Conservation (phyloP, 2,113 vertebrate genomes). For the Callorhinus ursinus region DNA sequence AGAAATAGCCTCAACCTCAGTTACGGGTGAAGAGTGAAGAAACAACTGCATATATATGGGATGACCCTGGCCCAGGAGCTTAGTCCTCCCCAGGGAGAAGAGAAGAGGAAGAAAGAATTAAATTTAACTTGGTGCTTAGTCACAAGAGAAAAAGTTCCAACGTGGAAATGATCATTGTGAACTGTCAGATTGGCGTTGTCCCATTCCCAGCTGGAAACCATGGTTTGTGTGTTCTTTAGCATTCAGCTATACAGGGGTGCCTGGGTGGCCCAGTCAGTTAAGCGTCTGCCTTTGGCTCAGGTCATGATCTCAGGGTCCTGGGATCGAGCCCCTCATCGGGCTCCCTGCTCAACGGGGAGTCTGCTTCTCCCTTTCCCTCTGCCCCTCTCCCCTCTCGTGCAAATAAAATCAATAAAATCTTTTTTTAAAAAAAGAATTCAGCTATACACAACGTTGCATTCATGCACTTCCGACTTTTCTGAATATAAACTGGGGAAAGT, state of each 20-base stretch:
- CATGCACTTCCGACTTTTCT: background rate
- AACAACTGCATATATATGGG: background rate
- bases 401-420: background rate
- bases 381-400: background rate
- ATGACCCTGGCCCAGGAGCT: background rate
- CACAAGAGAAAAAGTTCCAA: background rate
- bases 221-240: background rate
- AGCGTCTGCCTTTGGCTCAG: background rate
- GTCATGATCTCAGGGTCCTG: background rate
- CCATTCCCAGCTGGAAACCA: background rate
- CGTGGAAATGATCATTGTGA: background rate
- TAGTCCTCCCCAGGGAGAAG: background rate
- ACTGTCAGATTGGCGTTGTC: background rate
- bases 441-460: background rate
- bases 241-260: background rate
- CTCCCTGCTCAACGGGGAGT: background rate
- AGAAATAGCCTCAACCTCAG: background rate
- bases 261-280: background rate
- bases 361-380: background rate
- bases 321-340: background rate
- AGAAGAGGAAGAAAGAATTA: conserved; percentile 5
- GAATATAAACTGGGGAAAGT: background rate
- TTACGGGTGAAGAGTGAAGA: background rate
- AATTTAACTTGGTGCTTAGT: background rate
- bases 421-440: background rate